phyloP scores from a whole-genome alignment of 2,113 vertebrate genomes.

The Orientallactaga bullata region DNA sequence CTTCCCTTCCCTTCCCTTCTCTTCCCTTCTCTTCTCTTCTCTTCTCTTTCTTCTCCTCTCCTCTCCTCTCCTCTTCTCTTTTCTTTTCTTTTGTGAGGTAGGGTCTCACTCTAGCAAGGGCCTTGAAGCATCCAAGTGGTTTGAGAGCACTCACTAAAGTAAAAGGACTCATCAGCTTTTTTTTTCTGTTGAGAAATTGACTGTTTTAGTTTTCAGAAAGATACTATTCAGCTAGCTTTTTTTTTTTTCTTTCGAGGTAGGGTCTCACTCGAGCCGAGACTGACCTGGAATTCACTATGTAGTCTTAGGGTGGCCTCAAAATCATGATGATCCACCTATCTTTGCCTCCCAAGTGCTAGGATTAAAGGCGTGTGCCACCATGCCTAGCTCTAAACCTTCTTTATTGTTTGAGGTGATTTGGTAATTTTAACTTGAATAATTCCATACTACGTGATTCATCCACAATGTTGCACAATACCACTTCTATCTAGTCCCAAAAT shows the following conservation, averaged over 20 bases:
- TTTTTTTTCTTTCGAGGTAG: too few relatives aligned
- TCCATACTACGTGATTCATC: background rate
- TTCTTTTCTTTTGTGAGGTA: too few relatives aligned
- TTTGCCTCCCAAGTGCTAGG: too few relatives aligned
- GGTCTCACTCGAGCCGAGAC: too few relatives aligned
- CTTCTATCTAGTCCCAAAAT: background rate
- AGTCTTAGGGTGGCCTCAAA: too few relatives aligned
- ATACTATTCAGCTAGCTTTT: background rate
- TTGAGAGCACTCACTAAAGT: background rate
- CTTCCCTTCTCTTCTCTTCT: too few relatives aligned
- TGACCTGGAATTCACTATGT: too few relatives aligned
- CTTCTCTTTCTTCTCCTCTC: too few relatives aligned
- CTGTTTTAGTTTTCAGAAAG: background rate
- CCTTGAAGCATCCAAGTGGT: background rate
- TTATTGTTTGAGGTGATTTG: background rate
- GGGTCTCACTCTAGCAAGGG: background rate
- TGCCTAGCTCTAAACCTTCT: background rate
- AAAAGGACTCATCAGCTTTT: background rate
- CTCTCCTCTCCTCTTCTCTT: too few relatives aligned
- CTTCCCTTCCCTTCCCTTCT: too few relatives aligned
- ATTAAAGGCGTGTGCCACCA: too few relatives aligned
- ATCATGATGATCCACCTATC: too few relatives aligned
- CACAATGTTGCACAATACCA: background rate
- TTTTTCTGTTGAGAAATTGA: background rate
- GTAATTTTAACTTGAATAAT: background rate